Conservation (phyloP, 92 coral and sea anemone species). For the Parazoanthus darwini region DNA sequence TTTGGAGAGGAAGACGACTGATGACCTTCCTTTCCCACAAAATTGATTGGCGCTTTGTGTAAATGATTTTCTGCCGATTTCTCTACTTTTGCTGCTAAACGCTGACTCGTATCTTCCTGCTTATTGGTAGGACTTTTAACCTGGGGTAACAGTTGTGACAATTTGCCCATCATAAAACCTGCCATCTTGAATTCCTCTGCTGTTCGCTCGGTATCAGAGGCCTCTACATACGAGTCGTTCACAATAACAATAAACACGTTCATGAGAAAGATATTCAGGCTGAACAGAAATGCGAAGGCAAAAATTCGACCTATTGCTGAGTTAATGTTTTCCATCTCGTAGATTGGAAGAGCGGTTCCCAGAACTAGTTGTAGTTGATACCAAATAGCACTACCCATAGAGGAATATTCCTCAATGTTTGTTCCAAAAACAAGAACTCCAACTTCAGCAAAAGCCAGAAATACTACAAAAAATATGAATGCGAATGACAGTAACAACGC, state of each 20-base stretch:
- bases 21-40: neutral
- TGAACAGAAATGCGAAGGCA: conserved; percentile 28
- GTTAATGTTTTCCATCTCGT: conserved; percentile 2
- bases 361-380: conserved; percentile 34
- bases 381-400: neutral
- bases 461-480: neutral
- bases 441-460: conserved; percentile 40
- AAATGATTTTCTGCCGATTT: neutral
- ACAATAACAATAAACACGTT: conserved; percentile 39
- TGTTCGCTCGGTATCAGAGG: conserved; percentile 15
- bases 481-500: conserved; percentile 21
- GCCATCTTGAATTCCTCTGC: conserved; percentile 33
- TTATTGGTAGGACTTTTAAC: neutral
- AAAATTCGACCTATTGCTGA: conserved; percentile 9
- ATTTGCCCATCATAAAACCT: neutral
- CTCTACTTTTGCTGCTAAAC: neutral
- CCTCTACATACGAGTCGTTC: conserved; percentile 33
- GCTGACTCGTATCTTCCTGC: neutral
- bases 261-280: conserved; percentile 22
- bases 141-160: neutral
- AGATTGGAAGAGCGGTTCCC: conserved; percentile 19
- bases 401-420: conserved; percentile 16
- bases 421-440: conserved; percentile 27
- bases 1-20: neutral
- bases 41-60: neutral